These are phyloP conservation scores for Trididemnum nubilum DNA, from an alignment of 23 tunicate genomes.

Conservation along the genomic window DNA sequence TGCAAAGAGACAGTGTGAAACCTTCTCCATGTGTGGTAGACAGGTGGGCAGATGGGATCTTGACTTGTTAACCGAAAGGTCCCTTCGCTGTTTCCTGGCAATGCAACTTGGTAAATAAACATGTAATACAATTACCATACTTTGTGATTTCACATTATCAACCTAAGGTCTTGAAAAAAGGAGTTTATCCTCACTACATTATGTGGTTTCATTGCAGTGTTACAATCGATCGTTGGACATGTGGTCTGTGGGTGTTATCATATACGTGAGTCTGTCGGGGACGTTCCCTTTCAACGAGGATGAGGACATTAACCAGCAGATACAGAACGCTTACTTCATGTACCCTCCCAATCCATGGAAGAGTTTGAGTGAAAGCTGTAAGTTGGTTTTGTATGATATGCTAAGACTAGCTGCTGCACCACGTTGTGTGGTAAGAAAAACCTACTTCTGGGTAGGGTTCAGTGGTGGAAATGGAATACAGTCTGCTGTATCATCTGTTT, in stretches of 20 bases:
- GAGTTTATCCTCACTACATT: too few relatives aligned
- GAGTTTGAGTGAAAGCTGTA: constrained; percentile 70
- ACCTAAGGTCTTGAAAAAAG: too few relatives aligned
- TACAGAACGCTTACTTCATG: constrained; percentile 99
- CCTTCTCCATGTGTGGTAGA: too few relatives aligned
- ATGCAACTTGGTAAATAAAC: too few relatives aligned
- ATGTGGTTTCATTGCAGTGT: constrained; percentile 83
- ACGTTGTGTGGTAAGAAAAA: background rate
- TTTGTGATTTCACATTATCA: too few relatives aligned
- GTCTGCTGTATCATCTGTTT: too few relatives aligned
- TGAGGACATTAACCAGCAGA: constrained; percentile 99
- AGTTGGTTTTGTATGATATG: background rate
- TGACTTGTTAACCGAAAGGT: too few relatives aligned
- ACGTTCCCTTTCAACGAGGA: constrained; percentile 99
- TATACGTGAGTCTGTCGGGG: constrained; percentile 98
- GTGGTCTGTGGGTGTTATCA: constrained; percentile 99
- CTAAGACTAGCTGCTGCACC: background rate
- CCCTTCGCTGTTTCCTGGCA: too few relatives aligned
- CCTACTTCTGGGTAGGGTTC: background rate
- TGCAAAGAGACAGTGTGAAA: too few relatives aligned
- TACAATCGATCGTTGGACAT: constrained; percentile 98
- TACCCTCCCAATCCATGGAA: constrained; percentile 96
- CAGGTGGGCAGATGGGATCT: too few relatives aligned
- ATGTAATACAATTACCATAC: too few relatives aligned
- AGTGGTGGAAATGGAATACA: too few relatives aligned